phyloP scores from a whole-genome alignment of 1,140 invertebrate species.

The Pomphorhynchus laevis region DNA sequence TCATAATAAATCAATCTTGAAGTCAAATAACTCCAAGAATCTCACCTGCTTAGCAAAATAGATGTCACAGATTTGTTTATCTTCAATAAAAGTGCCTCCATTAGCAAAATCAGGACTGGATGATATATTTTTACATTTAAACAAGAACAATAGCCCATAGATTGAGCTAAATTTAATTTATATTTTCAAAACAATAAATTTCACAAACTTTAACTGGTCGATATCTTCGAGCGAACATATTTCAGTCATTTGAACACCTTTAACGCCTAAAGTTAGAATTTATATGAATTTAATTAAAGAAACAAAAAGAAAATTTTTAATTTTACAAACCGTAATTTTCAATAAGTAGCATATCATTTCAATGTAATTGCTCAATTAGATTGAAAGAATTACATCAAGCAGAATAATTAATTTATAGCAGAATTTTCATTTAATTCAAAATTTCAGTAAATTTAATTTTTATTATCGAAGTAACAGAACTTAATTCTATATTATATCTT shows the following conservation, averaged over 20 bases:
- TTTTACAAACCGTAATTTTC: too few species aligned
- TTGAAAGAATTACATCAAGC: not conserved
- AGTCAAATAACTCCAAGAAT: not conserved
- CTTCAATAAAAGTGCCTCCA: slow-evolving; percentile 38
- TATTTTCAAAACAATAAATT: not conserved
- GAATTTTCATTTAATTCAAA: not conserved
- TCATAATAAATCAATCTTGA: not conserved
- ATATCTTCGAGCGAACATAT: slow-evolving; percentile 54
- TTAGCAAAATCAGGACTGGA: slow-evolving; percentile 46
- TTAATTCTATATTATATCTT: too few species aligned
- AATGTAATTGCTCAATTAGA: too few species aligned
- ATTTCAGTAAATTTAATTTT: too few species aligned
- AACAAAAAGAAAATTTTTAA: slow-evolving; percentile 12
- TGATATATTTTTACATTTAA: too few species aligned
- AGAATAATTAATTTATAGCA: not conserved
- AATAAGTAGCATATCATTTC: too few species aligned
- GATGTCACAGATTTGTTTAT: slow-evolving; percentile 38
- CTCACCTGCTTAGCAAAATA: slow-evolving; percentile 84
- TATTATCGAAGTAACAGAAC: too few species aligned
- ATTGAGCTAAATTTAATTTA: slow-evolving; percentile 34
- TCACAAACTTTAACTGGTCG: slow-evolving; percentile 13
- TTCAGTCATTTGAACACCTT: slow-evolving; percentile 75
- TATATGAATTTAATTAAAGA: too few species aligned
- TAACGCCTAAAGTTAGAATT: too few species aligned
- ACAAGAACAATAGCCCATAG: slow-evolving; percentile 84